Conservation (phyloP, 2,888 invertebrate species). For the Scaptomyza flava region DNA sequence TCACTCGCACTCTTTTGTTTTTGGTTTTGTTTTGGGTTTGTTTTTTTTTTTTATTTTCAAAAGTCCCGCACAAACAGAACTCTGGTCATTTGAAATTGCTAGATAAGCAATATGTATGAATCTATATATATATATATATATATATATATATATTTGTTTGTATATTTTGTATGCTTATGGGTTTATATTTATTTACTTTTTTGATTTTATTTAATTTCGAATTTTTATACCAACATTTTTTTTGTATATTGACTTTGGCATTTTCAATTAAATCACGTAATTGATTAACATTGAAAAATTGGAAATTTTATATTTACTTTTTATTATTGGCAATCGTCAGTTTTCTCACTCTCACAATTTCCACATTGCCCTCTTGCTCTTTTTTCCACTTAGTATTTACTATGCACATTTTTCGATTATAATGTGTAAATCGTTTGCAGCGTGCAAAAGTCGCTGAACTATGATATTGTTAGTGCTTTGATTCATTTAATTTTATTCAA, state of each 20-base stretch:
- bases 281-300: conserved; percentile 72
- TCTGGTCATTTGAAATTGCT: conserved; percentile 55
- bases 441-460: conserved; percentile 6
- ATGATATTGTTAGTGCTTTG: not conserved
- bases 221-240: conserved; percentile 14
- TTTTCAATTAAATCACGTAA: conserved; percentile 76
- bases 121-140: conserved; percentile 14
- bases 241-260: conserved; percentile 65
- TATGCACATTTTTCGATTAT: not conserved
- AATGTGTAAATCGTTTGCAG: not conserved
- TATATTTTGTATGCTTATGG: conserved; percentile 19
- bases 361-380: not conserved
- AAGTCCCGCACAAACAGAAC: conserved; percentile 38
- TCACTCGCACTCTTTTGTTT: not conserved
- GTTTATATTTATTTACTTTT: conserved; percentile 19
- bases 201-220: conserved; percentile 21
- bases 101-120: conserved; percentile 46
- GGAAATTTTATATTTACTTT: conserved; percentile 67
- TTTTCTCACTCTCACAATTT: conserved; percentile 13
- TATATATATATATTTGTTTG: conserved; percentile 12
- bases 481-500: not conserved
- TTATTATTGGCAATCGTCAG: conserved; percentile 50
- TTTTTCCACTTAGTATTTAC: not conserved
- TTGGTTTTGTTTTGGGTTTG: not conserved
- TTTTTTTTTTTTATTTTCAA: not conserved